Base-by-base conservation (phyloP, 2,113 vertebrate species). In the Dermatemys mawii region DNA sequence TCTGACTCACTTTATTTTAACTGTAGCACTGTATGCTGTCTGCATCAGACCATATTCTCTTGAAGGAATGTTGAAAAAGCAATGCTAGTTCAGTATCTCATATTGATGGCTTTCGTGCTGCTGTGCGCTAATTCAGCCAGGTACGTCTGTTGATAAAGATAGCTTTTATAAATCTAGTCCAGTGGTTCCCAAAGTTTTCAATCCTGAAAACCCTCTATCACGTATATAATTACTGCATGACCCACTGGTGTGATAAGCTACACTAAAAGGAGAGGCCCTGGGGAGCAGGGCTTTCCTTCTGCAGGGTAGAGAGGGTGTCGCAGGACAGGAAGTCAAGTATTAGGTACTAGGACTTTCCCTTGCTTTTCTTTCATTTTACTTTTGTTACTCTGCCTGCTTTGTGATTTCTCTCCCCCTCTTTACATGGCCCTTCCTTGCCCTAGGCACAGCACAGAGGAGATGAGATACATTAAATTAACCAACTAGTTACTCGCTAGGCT, bases 81-180 rank as follows among this genome's bases (percentile, higher is more conserved):
- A 46, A 60, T 17, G 46, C 3, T 84, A 54, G 29, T 73, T 78
- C 75, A 73, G 35, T 21, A 41, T 38, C 76, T 44, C 85, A 38
- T 27, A 29, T 11, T 29, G 54, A 38, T 21, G n/a, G 57, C 41
- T 67, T 44, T 2, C 0, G 2, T 8, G 26, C 29, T 57, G 60
- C 11, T 89, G 19, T 73, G 12, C 1, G 0, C 9, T 73, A 67
- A 19, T 27, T 60, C 35, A 84, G 75, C 16, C 32, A n/a, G 27
- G 8, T 57, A 32, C 21, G 88, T 86, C 53, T 83, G 48, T 73
- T 44, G 1, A 6, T 86, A 32, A 8, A 57, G 53, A 6, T 35
- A 63, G 38, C 54, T 38, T 73, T 54, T 24, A 82, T 19, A 63
- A 32, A 53, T 19, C 79, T 57, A 44, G 32, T 32, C 8, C 22